Evolutionary conservation across 2,113 vertebrate genomes (phyloP), one percentile per base, ranked within the genome.

Genomic region (Bambusicola thoracicus): DNA sequence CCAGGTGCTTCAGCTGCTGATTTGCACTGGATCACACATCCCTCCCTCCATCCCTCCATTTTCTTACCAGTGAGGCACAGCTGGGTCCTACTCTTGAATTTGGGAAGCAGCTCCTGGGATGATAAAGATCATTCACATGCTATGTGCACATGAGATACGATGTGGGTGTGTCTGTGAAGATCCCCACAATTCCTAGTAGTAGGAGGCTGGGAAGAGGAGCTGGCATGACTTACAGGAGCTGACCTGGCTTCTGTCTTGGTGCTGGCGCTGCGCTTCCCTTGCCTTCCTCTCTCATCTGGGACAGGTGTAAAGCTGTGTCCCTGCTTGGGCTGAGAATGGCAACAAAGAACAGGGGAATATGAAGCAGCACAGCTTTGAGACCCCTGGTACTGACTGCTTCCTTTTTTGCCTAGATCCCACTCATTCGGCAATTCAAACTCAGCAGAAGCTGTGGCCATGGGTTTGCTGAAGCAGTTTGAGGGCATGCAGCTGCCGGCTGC

Each of bases 401-500:
- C 16, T 72, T 92, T 15, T 4, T 68, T 89, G 29, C 78, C 13
- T 95, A 99, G 99, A 81, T 98, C 98, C 74, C 98, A 98, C 38
- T 98, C 98, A 85, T 98, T 98, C 96, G 97, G 99, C 66, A 98
- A 99, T 93, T 99, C 99, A 21, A 99, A 99, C 83, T 99, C 99
- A 0, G 99, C 99, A 0, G 99, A 99, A 96, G 99, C 99, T 0
- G 99, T 99, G 75, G 99, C 99, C 80, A 99, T 99, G 99, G 99
- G 99, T 72, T 98, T 99, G 51, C 98, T 99, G 97, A 97, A 98
- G 95, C 99, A 99, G 96, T 99, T 99, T 90, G 99, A 99, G 82
- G 99, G 99, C 78, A 99, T 99, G 98, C 99, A 99, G 97, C 98
- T 99, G 34, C 99, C 99, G 0, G 99, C 99, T 1, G 99, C 99